Percentiles rank a stretch among this genome's conserved stretches.
These are phyloP conservation scores for Vireo griseus DNA, from an alignment of 2,797 vertebrate species.

Conservation along the genomic window DNA sequence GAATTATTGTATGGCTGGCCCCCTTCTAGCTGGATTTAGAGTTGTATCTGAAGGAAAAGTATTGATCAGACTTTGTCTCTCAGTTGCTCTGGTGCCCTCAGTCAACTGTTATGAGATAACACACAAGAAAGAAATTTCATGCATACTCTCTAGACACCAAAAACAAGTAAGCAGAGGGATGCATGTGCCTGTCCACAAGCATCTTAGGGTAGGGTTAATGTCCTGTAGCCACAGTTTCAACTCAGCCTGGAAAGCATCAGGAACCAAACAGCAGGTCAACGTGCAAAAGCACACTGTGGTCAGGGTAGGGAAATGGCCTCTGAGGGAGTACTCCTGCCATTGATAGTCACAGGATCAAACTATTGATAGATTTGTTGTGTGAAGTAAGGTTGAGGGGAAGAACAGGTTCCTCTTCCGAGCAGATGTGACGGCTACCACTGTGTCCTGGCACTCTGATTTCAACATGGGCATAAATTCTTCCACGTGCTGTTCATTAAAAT, in stretches of 20 bases:
- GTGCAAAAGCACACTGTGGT: not conserved
- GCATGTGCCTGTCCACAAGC: accelerated
- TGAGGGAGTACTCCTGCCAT: not conserved
- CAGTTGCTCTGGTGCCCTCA: not conserved
- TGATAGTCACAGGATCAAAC: not conserved
- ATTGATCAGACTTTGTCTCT: not conserved
- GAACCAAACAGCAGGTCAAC: not conserved
- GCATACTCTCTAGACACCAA: not conserved
- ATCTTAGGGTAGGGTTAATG: not conserved
- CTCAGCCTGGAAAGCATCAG: not conserved
- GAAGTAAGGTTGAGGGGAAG: not conserved
- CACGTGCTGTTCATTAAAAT: not conserved
- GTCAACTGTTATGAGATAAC: not conserved
- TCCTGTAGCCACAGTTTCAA: not conserved
- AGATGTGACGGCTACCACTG: not conserved
- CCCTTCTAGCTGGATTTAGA: not conserved
- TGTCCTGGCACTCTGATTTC: not conserved
- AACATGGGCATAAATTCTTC: not conserved
- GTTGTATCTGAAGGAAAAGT: not conserved
- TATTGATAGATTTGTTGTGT: not conserved
- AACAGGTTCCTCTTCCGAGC: not conserved
- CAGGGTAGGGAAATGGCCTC: not conserved
- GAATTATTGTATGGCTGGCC: not conserved
- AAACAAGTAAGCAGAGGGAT: not conserved
- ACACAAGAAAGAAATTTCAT: not conserved